Percentiles rank a stretch among this genome's conserved stretches.
These are phyloP conservation scores for Desmophyllum pertusum DNA, from an alignment of 92 coral and sea anemone genomes.

Conservation along the genomic window DNA sequence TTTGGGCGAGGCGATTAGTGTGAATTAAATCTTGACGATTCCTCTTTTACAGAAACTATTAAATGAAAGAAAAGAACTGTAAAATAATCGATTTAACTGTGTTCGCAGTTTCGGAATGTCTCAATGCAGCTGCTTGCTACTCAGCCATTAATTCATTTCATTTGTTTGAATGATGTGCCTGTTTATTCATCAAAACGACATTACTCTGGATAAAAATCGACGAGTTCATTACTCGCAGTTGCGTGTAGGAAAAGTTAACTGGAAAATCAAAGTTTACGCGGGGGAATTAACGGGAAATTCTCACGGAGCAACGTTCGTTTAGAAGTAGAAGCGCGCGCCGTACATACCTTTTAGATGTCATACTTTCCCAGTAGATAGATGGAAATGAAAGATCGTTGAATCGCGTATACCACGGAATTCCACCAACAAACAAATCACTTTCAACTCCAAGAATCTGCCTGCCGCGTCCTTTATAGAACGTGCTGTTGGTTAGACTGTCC, in stretches of 20 bases:
- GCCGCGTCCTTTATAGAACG: not conserved
- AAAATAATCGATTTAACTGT: constrained; percentile 13
- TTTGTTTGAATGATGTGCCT: not conserved
- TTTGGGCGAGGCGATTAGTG: not conserved
- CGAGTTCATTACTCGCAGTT: not conserved
- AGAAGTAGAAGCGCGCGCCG: not conserved
- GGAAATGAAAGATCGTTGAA: constrained; percentile 41
- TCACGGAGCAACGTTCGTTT: not conserved
- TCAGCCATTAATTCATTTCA: constrained; percentile 6
- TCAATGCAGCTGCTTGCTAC: constrained; percentile 14
- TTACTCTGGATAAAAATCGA: not conserved
- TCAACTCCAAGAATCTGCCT: not conserved
- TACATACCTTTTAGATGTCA: constrained; percentile 24
- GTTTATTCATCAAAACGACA: not conserved
- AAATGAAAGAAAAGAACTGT: not conserved
- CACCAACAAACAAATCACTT: constrained; percentile 37
- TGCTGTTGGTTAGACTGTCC: constrained; percentile 28
- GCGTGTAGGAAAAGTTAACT: not conserved
- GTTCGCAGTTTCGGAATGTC: constrained; percentile 2
- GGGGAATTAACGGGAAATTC: not conserved
- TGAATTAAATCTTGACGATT: not conserved
- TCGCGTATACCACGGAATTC: constrained; percentile 21
- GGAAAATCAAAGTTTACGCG: not conserved
- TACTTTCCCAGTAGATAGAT: constrained; percentile 9
- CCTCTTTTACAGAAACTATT: not conserved